Evolutionary conservation across 1,140 invertebrate species (phyloP), one percentile per base, ranked within the genome.

Genomic region (Sminthurides bifidus): DNA sequence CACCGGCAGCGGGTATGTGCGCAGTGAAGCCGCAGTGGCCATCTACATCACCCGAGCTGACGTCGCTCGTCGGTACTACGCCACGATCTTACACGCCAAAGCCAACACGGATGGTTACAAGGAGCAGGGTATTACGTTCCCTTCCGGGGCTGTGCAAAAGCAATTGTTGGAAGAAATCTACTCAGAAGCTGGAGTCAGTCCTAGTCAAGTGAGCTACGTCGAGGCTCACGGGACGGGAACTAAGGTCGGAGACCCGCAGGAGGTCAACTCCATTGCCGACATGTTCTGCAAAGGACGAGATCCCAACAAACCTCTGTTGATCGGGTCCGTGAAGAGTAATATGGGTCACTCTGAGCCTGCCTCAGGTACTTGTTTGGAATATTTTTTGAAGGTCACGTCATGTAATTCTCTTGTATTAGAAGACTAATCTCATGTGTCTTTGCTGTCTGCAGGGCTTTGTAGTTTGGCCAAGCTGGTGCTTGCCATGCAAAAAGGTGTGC

Each of bases 291-390:
- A 83, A 68, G 81, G 83, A 54, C 78, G 93, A 8, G 50, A 59
- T 43, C 38, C 41, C 19, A 75, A 78, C 12, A 72, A 71, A 0
- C 89, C 92, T 2, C 73, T 98, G 19, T 69, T 94, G 2, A 82
- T 98, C 66, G 94, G 94, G 2, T 95, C 92, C 0, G 85, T 95
- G 0, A 98, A 98, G 69, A 92, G 89, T 1, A 98, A 97, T 71
- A 94, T 97, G 88, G 94, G 94, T 0, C 94, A 98, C 67, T 82
- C 92, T 3, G 93, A 98, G 71, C 85, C 92, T 3, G 89, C 91
- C 0, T 95, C 92, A 60, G 60, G 41, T 43, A 43, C n/a, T 10
- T 10, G n/a, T 10, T 21, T 14, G 10, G 24, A 43, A 8, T 19
- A 8, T 43, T 10, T 43, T 43, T n/a, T n/a, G n/a, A n/a, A n/a